A percentile compares a stretch with the other conserved stretches of the same genome.
phyloP scores from a whole-genome alignment of 2,113 vertebrate genomes.

The Cyanoderma ruficeps region DNA sequence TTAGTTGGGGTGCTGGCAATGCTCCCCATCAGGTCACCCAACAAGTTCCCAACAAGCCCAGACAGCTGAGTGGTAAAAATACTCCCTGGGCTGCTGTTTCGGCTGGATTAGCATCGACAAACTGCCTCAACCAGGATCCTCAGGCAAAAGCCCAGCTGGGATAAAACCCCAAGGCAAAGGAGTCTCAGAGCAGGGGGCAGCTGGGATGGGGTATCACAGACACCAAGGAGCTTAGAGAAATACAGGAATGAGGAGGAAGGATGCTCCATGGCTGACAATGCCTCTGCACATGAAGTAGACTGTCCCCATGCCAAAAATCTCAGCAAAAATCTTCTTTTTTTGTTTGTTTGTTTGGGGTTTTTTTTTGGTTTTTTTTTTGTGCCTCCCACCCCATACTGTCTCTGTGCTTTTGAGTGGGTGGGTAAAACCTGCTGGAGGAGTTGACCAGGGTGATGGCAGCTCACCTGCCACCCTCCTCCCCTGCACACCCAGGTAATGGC shows the following conservation, averaged over 20 bases:
- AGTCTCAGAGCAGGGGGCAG: neutral
- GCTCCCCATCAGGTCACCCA: neutral
- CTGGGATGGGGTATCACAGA: accelerated
- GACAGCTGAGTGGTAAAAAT: constrained; percentile 45
- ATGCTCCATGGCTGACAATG: accelerated
- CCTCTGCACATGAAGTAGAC: neutral
- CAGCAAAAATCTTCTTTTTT: neutral
- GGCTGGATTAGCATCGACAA: neutral
- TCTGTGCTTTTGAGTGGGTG: neutral
- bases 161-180: neutral
- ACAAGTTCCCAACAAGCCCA: constrained; percentile 29
- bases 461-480: neutral
- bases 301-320: neutral
- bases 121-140: neutral
- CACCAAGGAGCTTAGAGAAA: neutral
- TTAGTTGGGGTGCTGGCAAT: neutral
- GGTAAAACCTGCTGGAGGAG: neutral
- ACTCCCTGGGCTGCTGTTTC: neutral
- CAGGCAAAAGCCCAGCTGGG: neutral
- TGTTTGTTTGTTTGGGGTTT: too few species aligned
- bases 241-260: neutral
- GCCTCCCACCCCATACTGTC: neutral
- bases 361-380: accelerated
- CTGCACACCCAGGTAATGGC: neutral
- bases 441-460: neutral